Evolutionary conservation across 1,140 invertebrate genomes (phyloP).

Genomic region (Heliothis virescens): DNA sequence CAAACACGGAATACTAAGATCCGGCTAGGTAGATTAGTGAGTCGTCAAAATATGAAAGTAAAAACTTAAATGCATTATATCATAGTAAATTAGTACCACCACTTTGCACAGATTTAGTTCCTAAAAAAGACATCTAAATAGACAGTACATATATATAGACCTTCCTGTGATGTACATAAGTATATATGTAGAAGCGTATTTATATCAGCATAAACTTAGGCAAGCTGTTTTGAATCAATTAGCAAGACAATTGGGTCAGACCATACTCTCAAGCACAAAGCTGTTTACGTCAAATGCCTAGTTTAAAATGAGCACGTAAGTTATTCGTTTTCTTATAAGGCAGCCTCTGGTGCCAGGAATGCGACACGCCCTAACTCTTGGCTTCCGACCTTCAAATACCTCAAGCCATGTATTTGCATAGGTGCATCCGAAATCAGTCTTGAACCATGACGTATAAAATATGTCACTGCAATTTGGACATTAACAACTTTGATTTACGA

Average conservation of each 20-base stretch:
- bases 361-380: slow-evolving; percentile 49
- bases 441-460: not conserved
- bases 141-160: no score
- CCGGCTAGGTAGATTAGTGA: not conserved
- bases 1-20: not conserved
- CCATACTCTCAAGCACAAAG: not conserved
- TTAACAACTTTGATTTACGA: not conserved
- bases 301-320: not conserved
- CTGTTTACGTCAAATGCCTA: not conserved
- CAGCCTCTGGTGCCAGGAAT: slow-evolving; percentile 36
- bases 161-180: no score
- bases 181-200: no score
- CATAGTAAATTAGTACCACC: no score
- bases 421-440: slow-evolving; percentile 57
- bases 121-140: no score
- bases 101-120: no score
- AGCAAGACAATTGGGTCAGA: no score
- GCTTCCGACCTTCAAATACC: slow-evolving; percentile 58
- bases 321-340: slow-evolving; percentile 7
- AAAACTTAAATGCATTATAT: no score
- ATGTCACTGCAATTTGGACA: slow-evolving; percentile 6
- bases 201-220: no score
- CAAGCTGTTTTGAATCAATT: no score
- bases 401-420: slow-evolving; percentile 65
- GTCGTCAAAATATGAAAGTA: no score